Evolutionary conservation across 2,797 vertebrate genomes (phyloP).

Genomic region (Melanotaenia maccullochi): DNA sequence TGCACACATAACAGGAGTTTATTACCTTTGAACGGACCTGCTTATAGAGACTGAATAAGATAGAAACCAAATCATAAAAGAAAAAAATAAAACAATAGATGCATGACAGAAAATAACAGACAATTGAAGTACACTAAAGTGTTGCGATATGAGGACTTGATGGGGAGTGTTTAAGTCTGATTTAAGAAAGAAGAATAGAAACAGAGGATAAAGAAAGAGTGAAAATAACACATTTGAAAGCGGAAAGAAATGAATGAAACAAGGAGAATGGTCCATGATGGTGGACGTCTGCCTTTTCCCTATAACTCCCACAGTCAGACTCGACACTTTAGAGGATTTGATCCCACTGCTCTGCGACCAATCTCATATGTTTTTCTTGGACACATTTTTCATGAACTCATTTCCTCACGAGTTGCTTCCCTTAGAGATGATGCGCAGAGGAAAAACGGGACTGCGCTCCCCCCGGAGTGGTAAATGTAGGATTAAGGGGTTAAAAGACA

Average conservation of each 20-base stretch:
- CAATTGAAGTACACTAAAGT: constrained; percentile 27
- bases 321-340: constrained; percentile 42
- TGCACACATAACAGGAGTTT: background rate
- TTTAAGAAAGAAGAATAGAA: background rate
- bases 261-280: background rate
- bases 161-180: background rate
- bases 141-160: background rate
- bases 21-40: constrained; percentile 11
- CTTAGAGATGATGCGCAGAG: constrained; percentile 51
- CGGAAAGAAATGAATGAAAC: background rate
- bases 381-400: constrained; percentile 64
- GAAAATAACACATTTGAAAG: background rate
- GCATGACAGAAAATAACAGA: constrained; percentile 22
- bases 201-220: background rate
- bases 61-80: background rate
- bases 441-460: constrained; percentile 36
- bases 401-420: constrained; percentile 70
- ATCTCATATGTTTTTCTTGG: constrained; percentile 74
- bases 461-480: constrained; percentile 17
- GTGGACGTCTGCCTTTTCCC: constrained; percentile 19
- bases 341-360: constrained; percentile 51
- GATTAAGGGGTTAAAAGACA: constrained; percentile 38
- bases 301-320: constrained; percentile 42
- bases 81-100: constrained; percentile 1
- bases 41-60: background rate